Base-by-base conservation (phyloP, 2,888 invertebrate genomes). In the Amphimallon solstitiale region DNA sequence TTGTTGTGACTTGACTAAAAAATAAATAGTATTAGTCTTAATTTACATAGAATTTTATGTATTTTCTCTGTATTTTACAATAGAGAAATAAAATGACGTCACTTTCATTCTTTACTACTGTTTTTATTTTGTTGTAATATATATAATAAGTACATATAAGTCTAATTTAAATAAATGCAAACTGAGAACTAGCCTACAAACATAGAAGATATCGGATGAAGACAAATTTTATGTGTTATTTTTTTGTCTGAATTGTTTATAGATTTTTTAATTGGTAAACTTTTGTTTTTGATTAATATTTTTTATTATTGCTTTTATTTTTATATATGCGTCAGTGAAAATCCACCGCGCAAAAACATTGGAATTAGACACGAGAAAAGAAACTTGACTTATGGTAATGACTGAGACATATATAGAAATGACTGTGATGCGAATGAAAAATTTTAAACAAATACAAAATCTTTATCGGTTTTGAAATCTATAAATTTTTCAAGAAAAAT, bases 31-130 rank as follows among this genome's bases (percentile, higher is more conserved):
- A 61, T 37, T 66, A 67, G 67, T 49, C n/a, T 64, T 54, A 51
- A 51, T 45, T 65, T 63, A 45, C 59, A 63, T 70, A 68, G 65
- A 67, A n/a, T 70, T 68, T 67, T 65, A 66, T 65, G 51, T 71
- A 71, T 70, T 68, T 73, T 70, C 70, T 71, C 65, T 74, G 73
- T 71, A 73, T 71, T 74, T 73, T 72, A 70, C 51, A 67, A 66
- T 72, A 68, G 72, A 70, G 68, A 71, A 71, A 66, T 71, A 68
- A 71, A 68, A 64, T 43, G 54, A 45, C 49, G 43, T 52, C 52
- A 38, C 38, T 43, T 54, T 34, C 46, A 23, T 23, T 54, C 43
- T 23, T 54, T 29, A 51, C 6, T 62, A 14, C 38, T 51, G 14
- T 21, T 23, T 43, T 52, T 38, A 51, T 10, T 63, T 43, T 19